A percentile compares a stretch with the other conserved stretches of the same genome.
Conservation (phyloP, 2,797 vertebrate genomes). For the Danio albolineatus region DNA sequence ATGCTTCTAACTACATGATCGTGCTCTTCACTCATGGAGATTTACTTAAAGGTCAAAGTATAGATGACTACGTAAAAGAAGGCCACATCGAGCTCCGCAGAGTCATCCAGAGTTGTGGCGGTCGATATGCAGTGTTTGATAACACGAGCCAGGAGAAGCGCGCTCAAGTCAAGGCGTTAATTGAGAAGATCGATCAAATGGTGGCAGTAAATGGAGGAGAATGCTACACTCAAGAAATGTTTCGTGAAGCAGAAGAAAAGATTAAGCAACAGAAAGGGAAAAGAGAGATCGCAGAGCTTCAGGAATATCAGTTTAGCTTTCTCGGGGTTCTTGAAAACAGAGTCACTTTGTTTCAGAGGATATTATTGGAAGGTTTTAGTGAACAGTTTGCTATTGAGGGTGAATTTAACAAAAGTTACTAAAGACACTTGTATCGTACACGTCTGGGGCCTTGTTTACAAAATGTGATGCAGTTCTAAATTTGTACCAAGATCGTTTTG, state of each 20-base stretch:
- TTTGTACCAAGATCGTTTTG: no score
- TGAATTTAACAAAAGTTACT: neutral
- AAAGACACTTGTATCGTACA: neutral
- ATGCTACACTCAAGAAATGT: constrained; percentile 51
- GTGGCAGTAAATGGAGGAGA: constrained; percentile 31
- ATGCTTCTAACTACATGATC: constrained; percentile 48
- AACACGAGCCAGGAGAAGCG: neutral
- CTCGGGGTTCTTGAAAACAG: constrained; percentile 1
- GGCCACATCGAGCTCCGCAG: neutral
- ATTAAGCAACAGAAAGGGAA: constrained; percentile 12
- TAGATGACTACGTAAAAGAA: neutral
- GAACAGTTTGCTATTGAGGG: neutral
- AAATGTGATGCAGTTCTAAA: no score
- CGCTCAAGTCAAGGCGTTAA: constrained; percentile 5
- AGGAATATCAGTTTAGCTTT: constrained; percentile 41
- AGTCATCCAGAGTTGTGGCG: constrained; percentile 46
- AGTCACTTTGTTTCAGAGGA: constrained; percentile 37
- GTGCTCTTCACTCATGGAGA: constrained; percentile 56
- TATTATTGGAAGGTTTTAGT: neutral
- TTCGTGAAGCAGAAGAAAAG: constrained; percentile 36
- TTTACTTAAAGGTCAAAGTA: neutral
- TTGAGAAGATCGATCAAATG: constrained; percentile 30
- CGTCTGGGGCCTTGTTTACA: no score
- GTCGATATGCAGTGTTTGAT: constrained; percentile 29
- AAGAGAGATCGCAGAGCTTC: constrained; percentile 21